Conservation (phyloP, 2,797 vertebrate species). For the Notamacropus eugenii region DNA sequence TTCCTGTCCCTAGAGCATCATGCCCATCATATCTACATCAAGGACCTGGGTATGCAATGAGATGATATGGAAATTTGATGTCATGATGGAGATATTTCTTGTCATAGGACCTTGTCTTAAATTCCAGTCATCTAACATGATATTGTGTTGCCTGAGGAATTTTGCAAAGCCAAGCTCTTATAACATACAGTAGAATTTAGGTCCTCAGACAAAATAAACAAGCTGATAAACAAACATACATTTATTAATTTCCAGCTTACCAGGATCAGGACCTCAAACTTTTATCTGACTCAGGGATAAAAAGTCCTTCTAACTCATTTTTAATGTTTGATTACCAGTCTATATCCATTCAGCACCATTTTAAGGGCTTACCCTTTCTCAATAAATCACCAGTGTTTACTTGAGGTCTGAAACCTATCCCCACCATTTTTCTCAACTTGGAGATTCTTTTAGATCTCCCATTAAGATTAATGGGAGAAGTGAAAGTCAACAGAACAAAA, state of each 20-base stretch:
- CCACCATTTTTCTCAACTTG: neutral
- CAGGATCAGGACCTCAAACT: neutral
- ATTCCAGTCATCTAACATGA: neutral
- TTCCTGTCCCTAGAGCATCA: neutral
- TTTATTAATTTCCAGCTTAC: neutral
- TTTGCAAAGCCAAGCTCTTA: neutral
- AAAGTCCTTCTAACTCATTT: neutral
- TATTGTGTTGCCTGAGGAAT: neutral
- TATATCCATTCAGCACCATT: neutral
- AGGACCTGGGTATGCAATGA: neutral
- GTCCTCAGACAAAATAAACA: neutral
- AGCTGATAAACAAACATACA: neutral
- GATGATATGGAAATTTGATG: neutral
- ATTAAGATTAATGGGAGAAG: neutral
- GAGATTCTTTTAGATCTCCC: neutral
- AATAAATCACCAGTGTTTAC: neutral
- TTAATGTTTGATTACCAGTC: neutral
- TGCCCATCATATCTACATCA: neutral
- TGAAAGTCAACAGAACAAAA: neutral
- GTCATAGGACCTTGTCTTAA: neutral
- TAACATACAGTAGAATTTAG: neutral
- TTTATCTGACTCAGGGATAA: neutral
- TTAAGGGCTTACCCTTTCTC: neutral
- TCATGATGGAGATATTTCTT: neutral
- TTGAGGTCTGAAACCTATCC: neutral